Evolutionary conservation across 2,888 invertebrate species (phyloP), one percentile per base, ranked within the genome.

Genomic region (Pharmacophagus antenor): DNA sequence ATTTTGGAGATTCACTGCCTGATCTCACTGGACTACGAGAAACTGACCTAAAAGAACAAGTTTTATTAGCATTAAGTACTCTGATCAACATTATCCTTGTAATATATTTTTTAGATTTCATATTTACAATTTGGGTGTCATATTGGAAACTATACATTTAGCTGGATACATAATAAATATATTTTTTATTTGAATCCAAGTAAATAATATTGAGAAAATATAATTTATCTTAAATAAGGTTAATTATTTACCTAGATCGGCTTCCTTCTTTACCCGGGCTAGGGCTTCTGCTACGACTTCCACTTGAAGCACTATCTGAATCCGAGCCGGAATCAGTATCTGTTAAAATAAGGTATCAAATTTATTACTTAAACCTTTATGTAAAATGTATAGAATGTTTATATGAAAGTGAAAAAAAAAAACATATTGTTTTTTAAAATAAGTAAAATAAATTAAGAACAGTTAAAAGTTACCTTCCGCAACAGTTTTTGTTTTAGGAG

Each of bases 261-360:
- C 87, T 87, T 21, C 82, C 84, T 66, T 82, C 85, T 71, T 88
- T 88, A 3, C 83, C 85, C 42, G 89, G 88, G 52, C 89, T 90
- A 1, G 79, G 82, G 59, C 89, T 89, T 55, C 84, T 85, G 63
- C 89, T 90, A 57, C 70, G 82, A 65, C 90, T 90, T 0, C 74
- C 85, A 71, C 89, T 90, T 0, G 90, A 89, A 0, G 74, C 88
- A 67, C 89, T 90, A 42, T 91, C 91, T 1, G 91, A 91, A 63
- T 91, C 91, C 0, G 90, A 88, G 0, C 90, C 90, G 0, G 90
- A 89, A 62, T 91, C 91, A 37, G 87, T 84, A 51, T 85, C 88
- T 89, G 67, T 47, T 76, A 55, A 44, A 51, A 15, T 56, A 20
- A 57, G 10, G 15, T 17, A 37, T 48, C 10, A 37, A 23, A 15